A percentile compares a stretch with the other conserved stretches of the same genome.
phyloP scores from a whole-genome alignment of 2,888 invertebrate genomes.

The Cotesia congregata region DNA sequence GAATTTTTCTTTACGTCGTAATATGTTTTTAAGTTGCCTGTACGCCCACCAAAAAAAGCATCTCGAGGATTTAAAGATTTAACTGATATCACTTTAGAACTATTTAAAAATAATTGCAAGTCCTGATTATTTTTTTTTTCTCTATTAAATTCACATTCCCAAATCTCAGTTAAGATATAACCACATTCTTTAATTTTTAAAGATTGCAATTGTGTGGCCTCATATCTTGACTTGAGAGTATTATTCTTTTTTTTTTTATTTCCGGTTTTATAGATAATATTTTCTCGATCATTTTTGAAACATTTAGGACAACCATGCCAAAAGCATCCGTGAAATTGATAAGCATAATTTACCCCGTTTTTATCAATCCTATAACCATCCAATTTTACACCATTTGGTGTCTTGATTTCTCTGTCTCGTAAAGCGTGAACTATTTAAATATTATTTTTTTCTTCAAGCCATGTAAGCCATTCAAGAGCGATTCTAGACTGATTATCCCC shows the following conservation, averaged over 20 bases:
- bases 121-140: constrained; percentile 10
- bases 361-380: constrained; percentile 36
- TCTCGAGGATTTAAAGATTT: constrained; percentile 36
- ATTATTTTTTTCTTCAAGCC: background rate
- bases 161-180: constrained; percentile 33
- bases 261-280: background rate
- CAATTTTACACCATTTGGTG: constrained; percentile 29
- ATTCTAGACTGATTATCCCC: constrained; percentile 37
- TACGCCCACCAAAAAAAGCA: constrained; percentile 56
- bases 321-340: background rate
- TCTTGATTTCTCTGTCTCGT: constrained; percentile 19
- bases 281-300: background rate
- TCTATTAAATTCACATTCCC: constrained; percentile 42
- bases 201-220: background rate
- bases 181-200: constrained; percentile 4
- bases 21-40: constrained; percentile 44
- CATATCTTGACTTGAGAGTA: background rate
- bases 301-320: background rate
- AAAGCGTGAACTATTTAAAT: constrained; percentile 32
- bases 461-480: background rate
- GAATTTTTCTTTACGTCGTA: constrained; percentile 28
- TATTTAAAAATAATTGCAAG: constrained; percentile 9
- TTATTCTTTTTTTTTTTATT: background rate
- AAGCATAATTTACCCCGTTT: background rate
- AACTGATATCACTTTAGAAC: background rate